phyloP scores from a whole-genome alignment of 1,140 invertebrate species.

The Bombus vancouverensis region DNA sequence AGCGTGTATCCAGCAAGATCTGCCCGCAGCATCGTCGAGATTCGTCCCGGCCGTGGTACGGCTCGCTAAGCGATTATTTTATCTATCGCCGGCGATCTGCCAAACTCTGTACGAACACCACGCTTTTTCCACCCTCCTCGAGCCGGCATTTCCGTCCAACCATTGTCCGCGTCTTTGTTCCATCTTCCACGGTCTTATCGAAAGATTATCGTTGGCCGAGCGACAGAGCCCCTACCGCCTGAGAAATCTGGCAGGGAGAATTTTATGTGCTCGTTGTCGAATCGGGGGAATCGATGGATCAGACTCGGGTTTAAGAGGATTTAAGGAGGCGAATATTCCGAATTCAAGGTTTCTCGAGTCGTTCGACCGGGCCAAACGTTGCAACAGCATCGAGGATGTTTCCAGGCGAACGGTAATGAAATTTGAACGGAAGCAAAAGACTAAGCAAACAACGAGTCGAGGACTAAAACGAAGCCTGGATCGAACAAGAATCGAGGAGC shows the following conservation, averaged over 20 bases:
- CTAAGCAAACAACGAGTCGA: neutral
- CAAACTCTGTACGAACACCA: slow-evolving; percentile 65
- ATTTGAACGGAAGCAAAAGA: neutral
- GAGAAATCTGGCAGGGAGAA: neutral
- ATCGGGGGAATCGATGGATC: neutral
- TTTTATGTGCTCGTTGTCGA: neutral
- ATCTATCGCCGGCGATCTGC: slow-evolving; percentile 78
- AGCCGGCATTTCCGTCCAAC: neutral
- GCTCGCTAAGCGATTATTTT: slow-evolving; percentile 79
- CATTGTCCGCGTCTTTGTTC: slow-evolving; percentile 13
- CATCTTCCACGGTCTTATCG: slow-evolving; percentile 12
- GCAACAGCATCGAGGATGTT: neutral
- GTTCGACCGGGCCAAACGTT: neutral
- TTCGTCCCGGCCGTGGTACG: slow-evolving; percentile 63
- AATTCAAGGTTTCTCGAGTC: neutral
- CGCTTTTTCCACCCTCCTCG: slow-evolving; percentile 1
- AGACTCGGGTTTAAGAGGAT: too few relatives aligned
- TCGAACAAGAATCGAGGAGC: neutral
- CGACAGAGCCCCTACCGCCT: neutral
- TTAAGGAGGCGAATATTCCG: neutral
- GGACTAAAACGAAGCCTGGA: neutral
- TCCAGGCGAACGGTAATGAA: neutral
- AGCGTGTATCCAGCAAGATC: slow-evolving; percentile 38
- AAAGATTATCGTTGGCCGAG: slow-evolving; percentile 22
- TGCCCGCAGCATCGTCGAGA: slow-evolving; percentile 36